Base-by-base conservation (phyloP, 1,140 invertebrate species). In the Trichoplusia ni region DNA sequence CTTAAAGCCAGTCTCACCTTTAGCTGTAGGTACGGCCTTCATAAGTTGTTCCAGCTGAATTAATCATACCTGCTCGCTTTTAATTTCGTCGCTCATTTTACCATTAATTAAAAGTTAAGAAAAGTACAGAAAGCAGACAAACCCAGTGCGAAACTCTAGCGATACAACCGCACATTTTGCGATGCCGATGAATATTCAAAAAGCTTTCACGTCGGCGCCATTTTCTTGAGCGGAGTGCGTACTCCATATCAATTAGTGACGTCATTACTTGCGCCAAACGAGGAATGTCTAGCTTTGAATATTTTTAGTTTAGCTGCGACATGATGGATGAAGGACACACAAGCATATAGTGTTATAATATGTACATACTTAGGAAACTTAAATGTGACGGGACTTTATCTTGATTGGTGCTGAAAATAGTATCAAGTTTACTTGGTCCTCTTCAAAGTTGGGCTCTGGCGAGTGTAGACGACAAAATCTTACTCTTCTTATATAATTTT, bases 241-340 rank as follows among this genome's bases (percentile, higher is more conserved):
- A 70, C 67, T 70, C 58, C 42, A 61, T 65, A 70, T 65, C 67
- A 70, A 70, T 70, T 70, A 70, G 67, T 65, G 51, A 70, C 62
- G 59, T 58, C 66, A 70, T 70, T 65, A 65, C 38, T 38, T n/a
- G 6, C 37, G 21, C 37, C 13, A 42, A 56, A 56, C 23, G 37
- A 35, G 53, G 18, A 42, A 40, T 25, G 35, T 40, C 53, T 40
- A 11, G 35, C 53, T 27, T 40, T 56, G 53, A 56, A 56, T 56
- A 56, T 56, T 56, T 56, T 56, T 56, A 56, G 19, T 56, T 27
- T 40, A 54, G 19, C 35, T 16, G 35, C 19, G 13, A 11, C 19
- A 19, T 40, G 37, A 56, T 40, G 53, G 25, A 56, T 56, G 37
- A 14, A 9, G n/a, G n/a, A 9, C 8, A 46, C 13, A 27, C 14